Evolutionary conservation across 2,888 invertebrate genomes (phyloP).

Genomic region (Celastrina argiolus): DNA sequence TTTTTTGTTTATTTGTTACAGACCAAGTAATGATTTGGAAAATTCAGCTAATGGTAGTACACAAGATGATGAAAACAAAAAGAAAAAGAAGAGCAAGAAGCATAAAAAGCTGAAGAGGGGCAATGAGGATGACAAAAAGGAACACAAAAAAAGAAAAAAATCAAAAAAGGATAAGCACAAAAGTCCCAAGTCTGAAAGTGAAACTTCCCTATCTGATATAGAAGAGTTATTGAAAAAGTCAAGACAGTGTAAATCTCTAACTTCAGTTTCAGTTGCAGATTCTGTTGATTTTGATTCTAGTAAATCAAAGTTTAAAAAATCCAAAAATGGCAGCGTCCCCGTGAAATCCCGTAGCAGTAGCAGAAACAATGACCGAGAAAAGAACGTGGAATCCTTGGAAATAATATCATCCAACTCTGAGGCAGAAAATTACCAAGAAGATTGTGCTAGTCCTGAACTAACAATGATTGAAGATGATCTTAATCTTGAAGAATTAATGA

Average conservation of each 20-base stretch:
- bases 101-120: constrained; percentile 85
- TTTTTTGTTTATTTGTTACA: constrained; percentile 42
- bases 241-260: constrained; percentile 46
- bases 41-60: constrained; percentile 45
- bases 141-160: constrained; percentile 76
- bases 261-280: constrained; percentile 38
- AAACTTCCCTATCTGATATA: constrained; percentile 62
- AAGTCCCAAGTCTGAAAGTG: constrained; percentile 60
- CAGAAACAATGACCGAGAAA: constrained; percentile 36
- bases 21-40: constrained; percentile 41
- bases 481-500: constrained; percentile 92
- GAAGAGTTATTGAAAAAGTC: constrained; percentile 62
- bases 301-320: constrained; percentile 34
- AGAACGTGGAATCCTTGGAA: constrained; percentile 67
- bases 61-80: constrained; percentile 56
- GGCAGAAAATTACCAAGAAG: constrained; percentile 79
- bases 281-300: constrained; percentile 39
- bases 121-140: constrained; percentile 69
- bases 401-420: constrained; percentile 83
- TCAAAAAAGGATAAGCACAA: constrained; percentile 76
- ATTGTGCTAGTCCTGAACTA: constrained; percentile 84
- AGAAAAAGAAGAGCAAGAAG: constrained; percentile 76
- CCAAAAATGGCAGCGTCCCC: constrained; percentile 50
- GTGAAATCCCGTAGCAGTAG: constrained; percentile 38
- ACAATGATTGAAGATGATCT: constrained; percentile 89